Evolutionary conservation across 2,888 invertebrate genomes (phyloP).

Genomic region (Brachynemurus nebulosus): DNA sequence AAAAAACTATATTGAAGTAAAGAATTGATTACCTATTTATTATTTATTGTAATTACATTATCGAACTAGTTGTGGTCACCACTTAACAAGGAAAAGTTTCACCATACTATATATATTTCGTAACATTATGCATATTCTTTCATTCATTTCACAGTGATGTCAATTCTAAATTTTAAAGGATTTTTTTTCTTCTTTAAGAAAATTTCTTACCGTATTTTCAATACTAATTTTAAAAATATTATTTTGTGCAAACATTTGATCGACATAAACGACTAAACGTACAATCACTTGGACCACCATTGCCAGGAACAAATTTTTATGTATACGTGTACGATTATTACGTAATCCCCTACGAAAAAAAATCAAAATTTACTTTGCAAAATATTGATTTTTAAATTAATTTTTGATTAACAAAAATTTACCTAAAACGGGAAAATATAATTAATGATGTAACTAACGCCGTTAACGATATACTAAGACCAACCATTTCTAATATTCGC

Average conservation of each 20-base stretch:
- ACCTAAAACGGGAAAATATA: conserved; percentile 76
- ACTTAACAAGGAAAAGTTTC: too few relatives aligned
- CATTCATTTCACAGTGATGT: too few relatives aligned
- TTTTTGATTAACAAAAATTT: conserved; percentile 23
- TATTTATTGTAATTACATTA: too few relatives aligned
- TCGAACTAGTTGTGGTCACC: too few relatives aligned
- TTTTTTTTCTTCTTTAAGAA: too few relatives aligned
- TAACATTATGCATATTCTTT: too few relatives aligned
- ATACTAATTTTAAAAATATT: conserved; percentile 37
- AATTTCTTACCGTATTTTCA: conserved; percentile 47
- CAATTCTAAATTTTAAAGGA: too few relatives aligned
- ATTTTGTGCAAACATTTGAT: conserved; percentile 41
- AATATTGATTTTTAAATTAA: neutral
- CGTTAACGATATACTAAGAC: conserved; percentile 63
- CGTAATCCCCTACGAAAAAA: conserved; percentile 47
- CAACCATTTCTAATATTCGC: conserved; percentile 65
- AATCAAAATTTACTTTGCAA: neutral
- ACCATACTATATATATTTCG: too few relatives aligned
- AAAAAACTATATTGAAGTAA: too few relatives aligned
- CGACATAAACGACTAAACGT: conserved; percentile 58
- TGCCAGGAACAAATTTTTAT: conserved; percentile 70
- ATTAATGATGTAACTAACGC: conserved; percentile 59
- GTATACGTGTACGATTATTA: conserved; percentile 74
- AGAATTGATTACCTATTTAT: too few relatives aligned
- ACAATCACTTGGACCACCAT: conserved; percentile 65